Conservation (phyloP, 1,140 invertebrate genomes). For the Teleopsis dalmanni region DNA sequence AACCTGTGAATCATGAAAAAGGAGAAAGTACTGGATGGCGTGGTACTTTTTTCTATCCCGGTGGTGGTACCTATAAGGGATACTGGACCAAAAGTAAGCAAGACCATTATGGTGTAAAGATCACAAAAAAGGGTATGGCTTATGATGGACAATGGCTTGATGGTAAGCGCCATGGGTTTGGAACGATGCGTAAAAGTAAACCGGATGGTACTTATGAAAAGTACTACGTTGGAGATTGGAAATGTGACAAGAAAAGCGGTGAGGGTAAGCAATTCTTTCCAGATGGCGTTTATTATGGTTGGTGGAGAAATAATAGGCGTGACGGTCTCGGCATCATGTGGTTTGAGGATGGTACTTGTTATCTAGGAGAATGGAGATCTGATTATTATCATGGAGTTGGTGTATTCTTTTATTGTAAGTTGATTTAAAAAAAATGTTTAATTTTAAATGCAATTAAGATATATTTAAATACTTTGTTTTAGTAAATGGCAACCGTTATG, state of each 20-base stretch:
- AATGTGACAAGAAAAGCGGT: conserved; percentile 47
- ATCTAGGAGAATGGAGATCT: conserved; percentile 47
- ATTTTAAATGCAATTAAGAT: background rate
- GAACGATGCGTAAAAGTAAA: conserved; percentile 25
- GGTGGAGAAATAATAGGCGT: conserved; percentile 51
- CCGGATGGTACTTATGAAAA: conserved; percentile 17
- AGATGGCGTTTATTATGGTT: conserved; percentile 34
- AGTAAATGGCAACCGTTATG: conserved; percentile 55
- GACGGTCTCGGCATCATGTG: conserved; percentile 55
- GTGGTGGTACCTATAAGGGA: conserved; percentile 27
- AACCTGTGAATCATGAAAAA: conserved; percentile 1
- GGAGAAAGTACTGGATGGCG: conserved; percentile 19
- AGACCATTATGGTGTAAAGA: conserved; percentile 7
- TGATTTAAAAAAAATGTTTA: background rate
- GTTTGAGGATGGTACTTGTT: conserved; percentile 47
- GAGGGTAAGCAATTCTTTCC: conserved; percentile 37
- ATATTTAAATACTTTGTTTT: conserved; percentile 4
- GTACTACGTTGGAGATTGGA: conserved; percentile 49
- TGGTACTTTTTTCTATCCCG: conserved; percentile 23
- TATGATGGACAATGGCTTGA: conserved; percentile 52
- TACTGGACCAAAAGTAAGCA: conserved; percentile 29
- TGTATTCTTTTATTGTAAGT: conserved; percentile 40
- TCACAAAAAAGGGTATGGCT: conserved; percentile 22
- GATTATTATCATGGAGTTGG: conserved; percentile 42
- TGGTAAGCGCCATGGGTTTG: conserved; percentile 48